Base-by-base conservation (phyloP, 2,113 vertebrate genomes). In the Burhinus bistriatus region DNA sequence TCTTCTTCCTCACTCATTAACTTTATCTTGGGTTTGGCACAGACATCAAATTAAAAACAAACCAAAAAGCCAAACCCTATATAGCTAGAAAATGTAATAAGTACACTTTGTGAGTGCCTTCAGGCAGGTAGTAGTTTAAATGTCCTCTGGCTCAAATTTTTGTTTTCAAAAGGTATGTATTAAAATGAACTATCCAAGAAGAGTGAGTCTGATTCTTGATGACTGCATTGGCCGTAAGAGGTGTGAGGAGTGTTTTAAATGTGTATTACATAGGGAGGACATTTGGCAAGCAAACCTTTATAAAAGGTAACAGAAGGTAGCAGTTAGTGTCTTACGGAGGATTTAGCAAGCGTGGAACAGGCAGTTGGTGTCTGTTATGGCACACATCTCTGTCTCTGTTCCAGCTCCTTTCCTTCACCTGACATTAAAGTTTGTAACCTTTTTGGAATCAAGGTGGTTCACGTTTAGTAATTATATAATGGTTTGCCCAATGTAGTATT, bases 1-100 rank as follows among this genome's bases (percentile, higher is more conserved):
- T 64, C 15, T 40, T 4, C 23, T 76, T 76, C 9, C 22, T 86
- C 75, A 22, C 10, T 70, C 9, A 29, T 54, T 59, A 20, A 34
- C 3, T 1, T 29, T 85, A 62, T 17, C 34, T 52, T 76, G 32
- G 2, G 6, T 71, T 83, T 76, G 26, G 12, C 30, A 59, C 32
- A 89, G 9, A 52, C 9, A 10, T 52, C 23, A 66, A 83, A 66
- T 38, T 44, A 38, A 68, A 83, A n/a, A 34, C 13, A 72, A 87
- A 55, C 8, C 0, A 44, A 68, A 78, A 76, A 7, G 0, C 0
- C 1, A 52, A 73, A n/a, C 1, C 8, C 15, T 55, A 0, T 57
- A 15, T 21, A 62, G 4, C 11, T 62, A 80, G 26, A 62, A 80
- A 68, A 62, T 25, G 12, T 65, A 57, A 15, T 34, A 57, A 66